Evolutionary conservation across 2,888 invertebrate genomes (phyloP), one percentile per base, ranked within the genome.

Genomic region (Troilus luridus): DNA sequence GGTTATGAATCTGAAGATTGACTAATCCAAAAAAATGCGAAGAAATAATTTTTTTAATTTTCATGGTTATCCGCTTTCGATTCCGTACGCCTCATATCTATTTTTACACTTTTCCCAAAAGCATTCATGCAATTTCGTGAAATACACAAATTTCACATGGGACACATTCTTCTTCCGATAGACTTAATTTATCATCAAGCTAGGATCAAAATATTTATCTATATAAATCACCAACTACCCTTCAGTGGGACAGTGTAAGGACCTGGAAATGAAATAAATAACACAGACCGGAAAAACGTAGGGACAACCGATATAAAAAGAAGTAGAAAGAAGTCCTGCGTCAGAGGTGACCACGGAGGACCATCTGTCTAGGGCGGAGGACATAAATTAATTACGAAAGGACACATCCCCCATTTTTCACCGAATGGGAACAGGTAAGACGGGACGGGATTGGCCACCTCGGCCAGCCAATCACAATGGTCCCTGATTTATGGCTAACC

Each of bases 361-460:
- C 85, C 85, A 85, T 85, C 85, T 85, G 85, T 85, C 85, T 58
- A n/a, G 41, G 56, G 7, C 56, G 56, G 56, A 56, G 56, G 58
- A 85, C 85, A 85, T 85, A 85, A 85, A 85, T 85, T 85, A 85
- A 85, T 85, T 85, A 85, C 85, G 56, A 85, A 85, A 58, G 85
- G 85, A 85, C 85, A 85, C 56, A 85, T 85, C 85, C 85, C 85
- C 85, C 85, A 85, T 85, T 85, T 85, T 85, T 85, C 85, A 85
- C 85, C 56, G 54, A 58, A 85, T 85, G 56, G 56, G 85, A 85
- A 85, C 56, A 85, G 85, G 85, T 85, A 85, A 85, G 85, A 85
- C 85, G 85, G 85, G 56, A 85, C 85, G 21, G 85, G 85, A 85
- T 85, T 85, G 85, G 85, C 85, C 85, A 85, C 56, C 85, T 85